Base-by-base conservation (phyloP, 2,888 invertebrate species). In the Anoplius nigerrimus region DNA sequence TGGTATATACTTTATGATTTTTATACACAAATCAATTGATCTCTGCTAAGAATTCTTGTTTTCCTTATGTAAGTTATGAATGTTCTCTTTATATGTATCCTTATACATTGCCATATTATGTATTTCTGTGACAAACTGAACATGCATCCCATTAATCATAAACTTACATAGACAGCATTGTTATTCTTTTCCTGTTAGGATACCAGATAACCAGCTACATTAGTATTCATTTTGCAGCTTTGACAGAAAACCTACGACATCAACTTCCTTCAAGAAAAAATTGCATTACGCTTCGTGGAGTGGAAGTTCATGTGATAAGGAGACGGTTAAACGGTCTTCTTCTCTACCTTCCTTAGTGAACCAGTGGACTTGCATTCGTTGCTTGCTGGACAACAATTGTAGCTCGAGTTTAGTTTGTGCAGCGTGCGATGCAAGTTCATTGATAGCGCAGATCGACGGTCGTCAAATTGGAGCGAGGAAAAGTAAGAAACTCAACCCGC, bases 301-400 rank as follows among this genome's bases (percentile, higher is more conserved):
- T 55, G 86, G 84, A 55, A 69, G 63, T 24, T 60, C 53, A 43
- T 71, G 52, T 18, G 74, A 76, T 48, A 69, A 74, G 62, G 76
- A 79, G 62, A 42, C 69, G 42, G 76, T 84, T 21, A 81, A 79
- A 62, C 82, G 86, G 74, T 82, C 85, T 66, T 76, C 85, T 46
- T 89, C 88, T 21, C 62, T 88, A 69, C 88, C 88, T 52, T 82
- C 84, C 5, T 70, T 89, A 63, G 82, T 86, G 18, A 84, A 81
- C 15, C 84, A 81, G 76, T 94, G 94, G 94, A 92, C 93, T 11
- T 94, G 94, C 84, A 91, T 91, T 78, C 91, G 94, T 78, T 95
- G 95, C 86, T 94, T 95, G 1, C 89, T 95, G 62, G 91, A 93
- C 74, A 95, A 95, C 89, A 91, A 92, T 73, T 86, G 86, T 76